Conservation (phyloP, 2,888 invertebrate species). For the Trichogramma dendrolimi region DNA sequence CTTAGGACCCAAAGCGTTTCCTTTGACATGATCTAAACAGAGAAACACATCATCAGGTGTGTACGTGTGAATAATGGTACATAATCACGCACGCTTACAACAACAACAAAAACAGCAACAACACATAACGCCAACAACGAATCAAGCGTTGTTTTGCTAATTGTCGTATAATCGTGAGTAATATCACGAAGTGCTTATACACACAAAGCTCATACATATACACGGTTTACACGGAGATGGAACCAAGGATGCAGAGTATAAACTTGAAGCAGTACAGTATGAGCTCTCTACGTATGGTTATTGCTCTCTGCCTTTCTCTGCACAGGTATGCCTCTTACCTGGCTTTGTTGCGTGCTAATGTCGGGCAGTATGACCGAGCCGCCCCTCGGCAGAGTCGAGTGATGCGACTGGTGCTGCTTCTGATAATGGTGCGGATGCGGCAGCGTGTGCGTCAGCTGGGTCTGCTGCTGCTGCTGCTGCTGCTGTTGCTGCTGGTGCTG, state of each 20-base stretch:
- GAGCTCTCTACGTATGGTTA: too few species aligned
- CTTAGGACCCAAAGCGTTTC: constrained; percentile 26
- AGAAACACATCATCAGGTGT: constrained; percentile 11
- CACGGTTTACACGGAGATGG: neutral
- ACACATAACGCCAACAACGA: neutral
- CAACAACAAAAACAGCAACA: too few species aligned
- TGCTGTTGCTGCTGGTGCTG: constrained; percentile 48
- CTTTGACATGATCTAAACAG: constrained; percentile 19
- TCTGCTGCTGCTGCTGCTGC: constrained; percentile 50
- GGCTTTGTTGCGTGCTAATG: constrained; percentile 56
- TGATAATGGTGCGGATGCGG: constrained; percentile 51
- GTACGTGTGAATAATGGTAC: constrained; percentile 3
- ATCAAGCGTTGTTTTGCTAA: neutral
- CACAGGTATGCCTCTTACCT: constrained; percentile 33
- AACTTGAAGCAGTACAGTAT: too few species aligned
- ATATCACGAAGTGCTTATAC: too few species aligned
- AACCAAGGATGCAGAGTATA: neutral
- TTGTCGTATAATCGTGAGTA: neutral
- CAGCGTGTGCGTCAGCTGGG: constrained; percentile 47
- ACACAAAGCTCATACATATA: too few species aligned
- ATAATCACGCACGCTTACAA: too few species aligned
- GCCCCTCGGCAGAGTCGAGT: constrained; percentile 53
- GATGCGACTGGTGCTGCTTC: constrained; percentile 54
- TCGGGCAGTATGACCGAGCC: constrained; percentile 55
- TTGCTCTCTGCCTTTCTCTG: too few species aligned